Evolutionary conservation across 2,888 invertebrate species (phyloP), one percentile per base, ranked within the genome.

Genomic region (Leptarthrus brevirostris): DNA sequence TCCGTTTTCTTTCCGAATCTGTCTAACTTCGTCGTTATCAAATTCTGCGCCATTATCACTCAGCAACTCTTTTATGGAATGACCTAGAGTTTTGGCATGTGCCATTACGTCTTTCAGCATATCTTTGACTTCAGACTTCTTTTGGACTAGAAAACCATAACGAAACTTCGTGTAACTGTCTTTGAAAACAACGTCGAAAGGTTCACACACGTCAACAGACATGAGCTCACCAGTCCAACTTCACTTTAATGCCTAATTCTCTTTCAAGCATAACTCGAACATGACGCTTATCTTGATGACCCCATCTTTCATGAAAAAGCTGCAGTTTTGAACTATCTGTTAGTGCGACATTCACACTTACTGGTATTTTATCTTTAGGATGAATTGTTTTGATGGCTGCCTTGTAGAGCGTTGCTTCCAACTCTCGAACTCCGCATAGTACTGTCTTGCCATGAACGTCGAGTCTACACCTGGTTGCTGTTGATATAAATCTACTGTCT

Each of bases 301-400:
- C 69, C 52, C 49, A 74, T 24, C 74, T 26, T 14, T 74, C 74
- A 74, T 70, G 69, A 40, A 72, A 75, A 14, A 66, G 20, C 44
- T 74, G 74, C 10, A 74, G 30, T 14, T 20, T 14, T 14, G 54
- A 20, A n/a, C n/a, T n/a, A 58, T 70, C 54, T 6, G n/a, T 20
- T 14, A 34, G 14, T 8, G 64, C 74, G 2, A 54, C 54, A 30
- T 77, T 77, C 30, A 78, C 76, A 3, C 6, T 75, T 2, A 14
- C 14, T 53, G 44, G 12, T 22, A 76, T 64, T 8, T 76, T 70
- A 53, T 72, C 74, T 2, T n/a, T n/a, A n/a, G n/a, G n/a, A n/a
- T n/a, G n/a, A n/a, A 78, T 64, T 47, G 76, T 76, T 75, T 77
- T 76, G 18, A 78, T 74, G 6, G 74, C 64, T 72, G 78, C 75